Conservation (phyloP, 2,888 invertebrate species). For the Mongoloraphidia duomilia region DNA sequence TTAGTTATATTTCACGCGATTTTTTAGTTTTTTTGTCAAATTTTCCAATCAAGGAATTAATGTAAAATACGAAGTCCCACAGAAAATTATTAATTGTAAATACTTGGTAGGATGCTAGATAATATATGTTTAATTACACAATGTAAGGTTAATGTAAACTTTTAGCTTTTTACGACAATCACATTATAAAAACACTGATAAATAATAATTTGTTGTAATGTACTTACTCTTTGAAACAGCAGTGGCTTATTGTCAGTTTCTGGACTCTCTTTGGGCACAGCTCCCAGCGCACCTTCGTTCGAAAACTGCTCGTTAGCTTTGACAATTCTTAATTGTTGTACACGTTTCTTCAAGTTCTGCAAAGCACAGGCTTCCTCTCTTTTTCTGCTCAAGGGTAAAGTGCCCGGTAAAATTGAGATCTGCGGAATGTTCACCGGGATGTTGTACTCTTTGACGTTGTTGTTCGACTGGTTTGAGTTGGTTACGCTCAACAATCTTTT, state of each 20-base stretch:
- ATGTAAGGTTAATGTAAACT: too few relatives aligned
- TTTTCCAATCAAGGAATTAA: too few relatives aligned
- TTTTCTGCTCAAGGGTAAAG: constrained; percentile 46
- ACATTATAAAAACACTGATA: too few relatives aligned
- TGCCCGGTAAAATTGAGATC: constrained; percentile 27
- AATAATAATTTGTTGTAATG: background rate
- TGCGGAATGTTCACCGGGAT: constrained; percentile 23
- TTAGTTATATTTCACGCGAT: too few relatives aligned
- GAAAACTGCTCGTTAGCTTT: constrained; percentile 33
- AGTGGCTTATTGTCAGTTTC: constrained; percentile 52
- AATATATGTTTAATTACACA: too few relatives aligned
- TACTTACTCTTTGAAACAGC: constrained; percentile 36
- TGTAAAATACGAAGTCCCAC: too few relatives aligned
- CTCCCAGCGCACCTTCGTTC: constrained; percentile 23
- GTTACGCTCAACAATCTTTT: constrained; percentile 1
- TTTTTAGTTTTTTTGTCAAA: too few relatives aligned
- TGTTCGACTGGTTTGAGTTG: constrained; percentile 15
- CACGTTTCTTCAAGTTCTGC: constrained; percentile 53
- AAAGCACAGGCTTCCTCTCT: constrained; percentile 56
- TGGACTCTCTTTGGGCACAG: constrained; percentile 24
- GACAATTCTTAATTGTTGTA: constrained; percentile 39
- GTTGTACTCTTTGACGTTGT: constrained; percentile 18
- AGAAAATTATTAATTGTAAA: too few relatives aligned
- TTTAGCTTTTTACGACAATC: constrained; percentile 1
- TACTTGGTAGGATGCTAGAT: too few relatives aligned